Evolutionary conservation across 2,888 invertebrate species (phyloP).

Genomic region (Ectropis crepuscularia): DNA sequence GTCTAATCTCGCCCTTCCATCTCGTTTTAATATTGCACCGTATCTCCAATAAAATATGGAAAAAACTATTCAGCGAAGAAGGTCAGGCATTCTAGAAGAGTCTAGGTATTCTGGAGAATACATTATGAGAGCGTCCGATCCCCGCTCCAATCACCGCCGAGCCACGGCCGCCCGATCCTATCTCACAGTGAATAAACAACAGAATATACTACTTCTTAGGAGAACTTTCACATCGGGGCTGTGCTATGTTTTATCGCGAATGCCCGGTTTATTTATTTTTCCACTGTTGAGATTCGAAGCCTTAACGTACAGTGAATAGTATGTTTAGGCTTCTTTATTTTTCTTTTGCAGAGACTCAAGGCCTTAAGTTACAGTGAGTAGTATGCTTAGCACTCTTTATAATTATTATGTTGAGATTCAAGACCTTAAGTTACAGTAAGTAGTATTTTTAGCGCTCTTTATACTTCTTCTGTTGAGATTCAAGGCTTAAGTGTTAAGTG

Average conservation of each 20-base stretch:
- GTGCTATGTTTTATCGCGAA: not conserved
- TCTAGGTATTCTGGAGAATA: constrained; percentile 9
- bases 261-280: too few relatives aligned
- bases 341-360: too few relatives aligned
- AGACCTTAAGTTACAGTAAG: too few relatives aligned
- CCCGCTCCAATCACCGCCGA: constrained; percentile 19
- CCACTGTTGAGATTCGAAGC: too few relatives aligned
- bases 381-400: too few relatives aligned
- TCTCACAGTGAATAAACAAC: constrained; percentile 18
- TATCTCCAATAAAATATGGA: constrained; percentile 7
- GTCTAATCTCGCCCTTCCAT: not conserved
- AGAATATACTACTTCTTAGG: constrained; percentile 4
- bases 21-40: constrained; percentile 6
- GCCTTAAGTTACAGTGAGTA: too few relatives aligned
- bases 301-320: too few relatives aligned
- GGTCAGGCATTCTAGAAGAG: constrained; percentile 1
- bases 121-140: constrained; percentile 16
- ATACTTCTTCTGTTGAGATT: too few relatives aligned
- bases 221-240: constrained; percentile 14
- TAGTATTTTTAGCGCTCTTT: too few relatives aligned
- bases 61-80: constrained; percentile 4
- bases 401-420: too few relatives aligned
- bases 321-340: too few relatives aligned
- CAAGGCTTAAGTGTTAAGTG: too few relatives aligned
- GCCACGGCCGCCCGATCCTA: constrained; percentile 4